Base-by-base conservation (phyloP, 2,888 invertebrate genomes). In the Chaetoderma sp. region DNA sequence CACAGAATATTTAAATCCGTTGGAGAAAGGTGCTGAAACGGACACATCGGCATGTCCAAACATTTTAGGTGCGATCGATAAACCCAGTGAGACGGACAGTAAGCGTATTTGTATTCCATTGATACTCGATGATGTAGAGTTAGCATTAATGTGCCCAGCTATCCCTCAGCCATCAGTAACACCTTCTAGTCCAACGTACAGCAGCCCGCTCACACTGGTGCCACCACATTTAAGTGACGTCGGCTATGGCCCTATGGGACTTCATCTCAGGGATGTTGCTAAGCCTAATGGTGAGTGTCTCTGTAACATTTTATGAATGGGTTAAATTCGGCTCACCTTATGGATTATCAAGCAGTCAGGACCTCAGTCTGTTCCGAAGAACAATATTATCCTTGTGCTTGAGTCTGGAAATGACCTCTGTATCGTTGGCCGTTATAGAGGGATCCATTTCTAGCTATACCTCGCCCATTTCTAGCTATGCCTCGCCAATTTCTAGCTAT, bases 41-140 rank as follows among this genome's bases (percentile, higher is more conserved):
- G 47, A 65, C 18, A 4, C 44, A 28, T 2, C 63, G 21, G 42
- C 45, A 23, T 50, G 63, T 4, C 33, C 32, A 18, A 13, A 32
- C 30, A 65, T 52, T 25, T 18, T 60, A 25, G n/a, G n/a, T n/a
- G n/a, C n/a, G n/a, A n/a, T n/a, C n/a, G n/a, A n/a, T n/a, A n/a
- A n/a, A n/a, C n/a, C n/a, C n/a, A n/a, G n/a, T n/a, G n/a, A n/a
- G n/a, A n/a, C n/a, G n/a, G n/a, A n/a, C n/a, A n/a, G n/a, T n/a
- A n/a, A n/a, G n/a, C n/a, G n/a, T n/a, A n/a, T n/a, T 47, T 77
- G 78, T 33, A 60, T 86, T 27, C 94, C 94, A 3, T 90, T 93
- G 67, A 90, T 94, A 71, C 90, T 95, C 65, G 94, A 95, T 18
- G 94, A 95, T 82, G 90, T 86, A 4, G 96, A 96, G 87, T 88